Conservation (phyloP, 2,888 invertebrate species). For the Pandemis cinnamomeana region DNA sequence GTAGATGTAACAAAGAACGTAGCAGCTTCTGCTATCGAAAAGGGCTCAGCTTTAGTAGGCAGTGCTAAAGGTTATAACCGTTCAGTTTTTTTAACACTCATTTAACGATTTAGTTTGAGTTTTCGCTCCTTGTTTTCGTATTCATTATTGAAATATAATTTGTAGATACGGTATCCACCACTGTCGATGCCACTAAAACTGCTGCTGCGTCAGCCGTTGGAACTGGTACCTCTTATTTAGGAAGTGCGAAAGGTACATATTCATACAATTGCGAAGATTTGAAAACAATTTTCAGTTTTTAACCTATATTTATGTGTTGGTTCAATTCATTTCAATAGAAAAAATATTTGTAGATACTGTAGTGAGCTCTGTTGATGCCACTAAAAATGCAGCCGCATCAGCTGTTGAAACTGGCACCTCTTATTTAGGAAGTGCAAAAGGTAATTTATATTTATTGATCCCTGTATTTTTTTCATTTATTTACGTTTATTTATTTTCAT, state of each 20-base stretch:
- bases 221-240: constrained; percentile 55
- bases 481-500: neutral
- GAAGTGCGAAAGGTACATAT: constrained; percentile 58
- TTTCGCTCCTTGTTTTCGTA: constrained; percentile 26
- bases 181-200: constrained; percentile 64
- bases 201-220: constrained; percentile 60
- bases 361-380: constrained; percentile 61
- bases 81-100: neutral
- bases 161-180: constrained; percentile 63
- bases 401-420: constrained; percentile 61
- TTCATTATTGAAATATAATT: constrained; percentile 38
- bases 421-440: constrained; percentile 56
- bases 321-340: neutral
- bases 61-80: constrained; percentile 41
- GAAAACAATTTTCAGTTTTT: no score
- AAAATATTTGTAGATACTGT: constrained; percentile 59
- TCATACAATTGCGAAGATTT: no score
- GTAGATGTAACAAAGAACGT: constrained; percentile 47
- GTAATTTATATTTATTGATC: constrained; percentile 45
- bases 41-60: constrained; percentile 43
- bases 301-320: neutral
- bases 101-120: neutral
- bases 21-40: constrained; percentile 44
- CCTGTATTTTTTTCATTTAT: neutral
- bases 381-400: constrained; percentile 60